phyloP scores from a whole-genome alignment of 2,113 vertebrate species.

The Genyomyrus donnyi region DNA sequence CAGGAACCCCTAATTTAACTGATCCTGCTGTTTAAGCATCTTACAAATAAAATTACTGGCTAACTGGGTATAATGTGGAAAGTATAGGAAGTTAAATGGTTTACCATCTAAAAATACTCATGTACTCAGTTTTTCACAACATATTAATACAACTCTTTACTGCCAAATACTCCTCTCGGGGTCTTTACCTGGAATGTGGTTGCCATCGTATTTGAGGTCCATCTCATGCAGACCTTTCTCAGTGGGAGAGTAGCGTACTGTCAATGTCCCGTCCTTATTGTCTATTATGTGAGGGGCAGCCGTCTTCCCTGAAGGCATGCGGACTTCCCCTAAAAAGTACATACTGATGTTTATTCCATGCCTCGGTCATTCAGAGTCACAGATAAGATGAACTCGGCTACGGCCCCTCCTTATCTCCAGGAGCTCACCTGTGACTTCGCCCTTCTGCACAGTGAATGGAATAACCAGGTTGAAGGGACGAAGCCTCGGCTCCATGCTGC shows the following conservation, averaged over 20 bases:
- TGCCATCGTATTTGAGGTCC: conserved; percentile 94
- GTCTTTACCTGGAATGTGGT: conserved; percentile 86
- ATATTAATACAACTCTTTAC: background rate
- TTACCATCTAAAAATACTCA: background rate
- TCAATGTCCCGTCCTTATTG: conserved; percentile 91
- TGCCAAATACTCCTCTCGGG: background rate
- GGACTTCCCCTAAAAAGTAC: conserved; percentile 75
- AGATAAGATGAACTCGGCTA: background rate
- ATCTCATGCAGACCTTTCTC: conserved; percentile 92
- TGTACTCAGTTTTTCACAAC: background rate
- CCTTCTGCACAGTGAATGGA: conserved; percentile 87
- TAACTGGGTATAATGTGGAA: background rate
- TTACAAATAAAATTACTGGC: background rate
- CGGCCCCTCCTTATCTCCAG: background rate
- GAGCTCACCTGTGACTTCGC: conserved; percentile 81
- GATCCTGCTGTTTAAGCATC: background rate
- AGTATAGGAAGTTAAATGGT: background rate
- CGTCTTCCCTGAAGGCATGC: conserved; percentile 91
- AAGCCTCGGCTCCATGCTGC: conserved; percentile 74
- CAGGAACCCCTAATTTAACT: background rate
- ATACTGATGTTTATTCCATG: conserved; percentile 6
- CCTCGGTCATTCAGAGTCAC: background rate
- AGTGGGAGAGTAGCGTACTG: conserved; percentile 79
- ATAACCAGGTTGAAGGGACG: conserved; percentile 90
- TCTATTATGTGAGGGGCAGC: conserved; percentile 80